Base-by-base conservation (phyloP, 2,797 vertebrate genomes). In the Lophotriccus pileatus region DNA sequence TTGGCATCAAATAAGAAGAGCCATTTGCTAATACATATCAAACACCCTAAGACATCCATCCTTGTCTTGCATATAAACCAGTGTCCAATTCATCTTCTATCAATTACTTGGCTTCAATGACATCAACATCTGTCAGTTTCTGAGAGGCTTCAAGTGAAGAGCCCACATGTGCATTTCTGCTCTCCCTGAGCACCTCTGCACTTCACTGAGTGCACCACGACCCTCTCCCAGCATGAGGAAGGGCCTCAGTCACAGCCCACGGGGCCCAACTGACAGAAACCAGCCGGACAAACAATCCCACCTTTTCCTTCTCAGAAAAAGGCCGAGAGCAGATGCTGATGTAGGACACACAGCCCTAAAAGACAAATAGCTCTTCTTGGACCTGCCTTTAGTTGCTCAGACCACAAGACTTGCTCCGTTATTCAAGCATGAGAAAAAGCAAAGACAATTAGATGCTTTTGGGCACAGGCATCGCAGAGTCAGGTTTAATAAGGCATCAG, bases 131-230 rank as follows among this genome's bases (percentile, higher is more conserved):
- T 78, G 32, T 0, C 0, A 58, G 28, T 27, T 49, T 23, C 4
- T 2, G 34, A 19, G 5, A 27, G 7, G 37, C 17, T 22, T 79
- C 19, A 17, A 49, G 28, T 58, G 34, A 13, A 23, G 17, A 86
- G 20, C 32, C 10, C 49, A 9, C 0, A 0, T 5, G 6, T n/a
- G 41, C 34, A 28, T 25, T 64, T 52, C 25, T 1, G 6, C 27
- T 52, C 27, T 69, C 44, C 39, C 78, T 24, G 37, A 44, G 78
- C 12, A 13, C 23, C 67, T 66, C 56, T 28, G 43, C 41, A 23
- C 49, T 44, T 52, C 63, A 49, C 19, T 34, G 50, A 30, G 55
- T 7, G 55, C 55, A 62, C 21, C 28, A 8, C 23, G 5, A 41
- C 7, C 30, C 49, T 15, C 12, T 34, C 46, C 39, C 6, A n/a